phyloP scores from a whole-genome alignment of 2,888 invertebrate species.

The Belgica antarctica region DNA sequence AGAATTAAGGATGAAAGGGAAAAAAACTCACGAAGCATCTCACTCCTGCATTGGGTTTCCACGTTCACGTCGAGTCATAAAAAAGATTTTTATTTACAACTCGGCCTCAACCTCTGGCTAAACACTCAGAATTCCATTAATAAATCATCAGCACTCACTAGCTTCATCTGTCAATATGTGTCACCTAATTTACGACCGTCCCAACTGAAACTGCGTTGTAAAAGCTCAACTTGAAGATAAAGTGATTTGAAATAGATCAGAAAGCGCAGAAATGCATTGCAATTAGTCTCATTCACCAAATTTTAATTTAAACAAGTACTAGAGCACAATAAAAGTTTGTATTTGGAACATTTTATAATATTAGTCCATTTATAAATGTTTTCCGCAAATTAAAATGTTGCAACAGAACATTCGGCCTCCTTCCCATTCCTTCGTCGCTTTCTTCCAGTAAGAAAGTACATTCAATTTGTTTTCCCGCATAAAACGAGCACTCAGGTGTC shows the following conservation, averaged over 20 bases:
- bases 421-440: not conserved
- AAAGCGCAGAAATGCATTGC: too few relatives aligned
- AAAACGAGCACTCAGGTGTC: slow-evolving; percentile 28
- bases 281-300: too few relatives aligned
- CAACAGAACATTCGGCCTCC: too few relatives aligned
- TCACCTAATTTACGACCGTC: slow-evolving; percentile 31
- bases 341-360: too few relatives aligned
- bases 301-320: too few relatives aligned
- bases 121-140: not conserved
- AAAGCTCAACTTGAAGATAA: too few relatives aligned
- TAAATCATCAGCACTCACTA: not conserved
- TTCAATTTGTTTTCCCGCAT: slow-evolving; percentile 20
- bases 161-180: not conserved
- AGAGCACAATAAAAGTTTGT: too few relatives aligned
- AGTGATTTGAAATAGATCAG: not conserved
- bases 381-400: too few relatives aligned
- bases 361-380: not conserved
- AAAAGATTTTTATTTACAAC: not conserved
- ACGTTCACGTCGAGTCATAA: slow-evolving; percentile 23
- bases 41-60: not conserved
- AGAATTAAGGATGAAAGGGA: not conserved
- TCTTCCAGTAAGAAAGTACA: not conserved
- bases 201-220: too few relatives aligned
- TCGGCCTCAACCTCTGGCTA: not conserved
- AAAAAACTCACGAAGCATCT: not conserved